Base-by-base conservation (phyloP, 1,140 invertebrate genomes). In the Anastatus disparis region DNA sequence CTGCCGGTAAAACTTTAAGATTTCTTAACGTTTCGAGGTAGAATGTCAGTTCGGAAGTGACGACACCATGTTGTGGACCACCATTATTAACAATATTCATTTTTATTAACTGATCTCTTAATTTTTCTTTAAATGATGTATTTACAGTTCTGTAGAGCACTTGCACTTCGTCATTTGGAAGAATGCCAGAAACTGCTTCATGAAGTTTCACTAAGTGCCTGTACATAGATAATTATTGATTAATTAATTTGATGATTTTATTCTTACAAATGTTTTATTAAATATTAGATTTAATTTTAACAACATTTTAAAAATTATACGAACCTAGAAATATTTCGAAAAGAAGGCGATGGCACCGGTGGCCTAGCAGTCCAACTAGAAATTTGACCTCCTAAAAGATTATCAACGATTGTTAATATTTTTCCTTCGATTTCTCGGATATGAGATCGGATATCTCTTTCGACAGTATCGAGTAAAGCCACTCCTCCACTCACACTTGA, bases 71-170 rank as follows among this genome's bases (percentile, higher is more conserved):
- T 80, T 97, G 94, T 1, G 97, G 96, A 35, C 96, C 96, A 46
- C 96, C 97, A 86, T 99, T 95, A 77, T 96, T 97, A 24, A 92
- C 91, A 71, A 99, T 95, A 81, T 95, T 95, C 86, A 97, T 91
- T 82, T 92, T 93, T 0, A 90, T 77, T 65, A 99, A 83, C 78
- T 97, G 94, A 75, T 96, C 90, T 81, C 92, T 87, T 70, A 98
- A 86, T 77, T 94, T 91, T 72, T 91, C 91, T 85, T 97, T 97
- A 76, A 99, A 97, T 65, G 92, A 92, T 74, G 89, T 89, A 85
- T 98, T 94, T 22, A 98, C 92, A 77, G 90, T 90, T 65, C 91
- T 89, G 81, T 97, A 97, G 56, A 98, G 90, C 44, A 87, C 84
- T 83, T 91, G 86, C 29, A 92, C 85, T 86, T 95, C 93, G 56